These are phyloP conservation scores for Aphis craccivora DNA, from an alignment of 1,140 invertebrate genomes.

Conservation along the genomic window DNA sequence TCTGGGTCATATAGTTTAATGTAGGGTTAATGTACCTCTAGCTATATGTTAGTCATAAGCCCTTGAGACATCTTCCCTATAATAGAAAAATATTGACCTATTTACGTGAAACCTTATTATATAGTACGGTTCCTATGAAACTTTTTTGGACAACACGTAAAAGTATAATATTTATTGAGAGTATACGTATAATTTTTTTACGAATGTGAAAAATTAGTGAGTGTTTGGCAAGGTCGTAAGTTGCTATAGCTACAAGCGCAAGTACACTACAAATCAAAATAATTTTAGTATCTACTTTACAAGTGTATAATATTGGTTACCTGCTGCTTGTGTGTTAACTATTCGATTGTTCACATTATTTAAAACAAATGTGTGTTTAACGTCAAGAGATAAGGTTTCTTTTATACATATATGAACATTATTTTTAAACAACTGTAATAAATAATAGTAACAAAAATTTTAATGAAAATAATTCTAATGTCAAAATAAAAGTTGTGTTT, in stretches of 20 bases:
- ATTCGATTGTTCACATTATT: constrained; percentile 30
- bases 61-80: constrained; percentile 47
- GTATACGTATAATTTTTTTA: constrained; percentile 26
- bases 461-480: background rate
- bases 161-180: constrained; percentile 55
- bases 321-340: constrained; percentile 11
- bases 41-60: background rate
- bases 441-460: background rate
- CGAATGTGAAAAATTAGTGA: constrained; percentile 31
- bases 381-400: background rate
- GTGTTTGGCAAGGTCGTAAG: constrained; percentile 51
- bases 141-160: constrained; percentile 39
- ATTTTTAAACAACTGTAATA: background rate
- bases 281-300: constrained; percentile 14
- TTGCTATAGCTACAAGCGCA: constrained; percentile 27
- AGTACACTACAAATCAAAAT: constrained; percentile 49
- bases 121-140: constrained; percentile 32
- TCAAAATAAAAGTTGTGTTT: background rate
- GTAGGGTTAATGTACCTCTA: constrained; percentile 19
- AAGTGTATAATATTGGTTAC: constrained; percentile 27
- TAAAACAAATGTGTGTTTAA: constrained; percentile 17
- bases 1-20: constrained; percentile 43
- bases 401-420: background rate
- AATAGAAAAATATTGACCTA: constrained; percentile 51
- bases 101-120: background rate